Base-by-base conservation (phyloP, 2,113 vertebrate species). In the Hemibagrus wyckioides region DNA sequence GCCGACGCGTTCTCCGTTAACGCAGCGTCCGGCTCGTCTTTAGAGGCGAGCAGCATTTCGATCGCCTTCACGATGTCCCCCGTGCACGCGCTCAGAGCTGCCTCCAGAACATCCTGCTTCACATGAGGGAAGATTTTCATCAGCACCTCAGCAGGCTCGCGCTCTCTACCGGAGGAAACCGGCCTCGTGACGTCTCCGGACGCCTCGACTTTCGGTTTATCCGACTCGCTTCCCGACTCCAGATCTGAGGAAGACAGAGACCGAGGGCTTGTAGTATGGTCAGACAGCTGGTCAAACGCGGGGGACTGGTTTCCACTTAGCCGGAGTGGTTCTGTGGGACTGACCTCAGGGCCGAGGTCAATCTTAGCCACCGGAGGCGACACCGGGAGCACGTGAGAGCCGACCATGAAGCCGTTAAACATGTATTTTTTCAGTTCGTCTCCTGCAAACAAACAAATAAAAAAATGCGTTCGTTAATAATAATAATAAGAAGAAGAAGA, bases 51-150 rank as follows among this genome's bases (percentile, higher is more conserved):
- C 4, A 95, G 87, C 83, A 96, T 92, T 48, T 97, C 96, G 15
- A 97, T 97, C 63, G 96, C 95, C 92, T 95, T 96, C 41, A 97
- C 96, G 3, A 97, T 94, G 92, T 98, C 96, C 1, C 96, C 97
- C 76, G 93, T 95, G 93, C 96, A 96, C 67, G 93, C 92, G 48
- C 92, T 94, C 61, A 97, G 94, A 85, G 96, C 94, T 17, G 93
- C 94, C 91, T 97, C 96, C 69, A 97, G 92, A 1, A 90, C 87
- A 91, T 94, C 95, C 15, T 89, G 93, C 69, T 94, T 95, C 23
- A 97, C 93, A 36, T 93, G 93, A 79, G 97, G 97, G 88, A 98
- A 97, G 87, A 98, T 96, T 91, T 94, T 97, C 77, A 90, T 93
- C 89, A 98, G 95, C 84, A 98, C 96, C 15, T 95, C 94, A 9